Percentiles rank a stretch among this genome's conserved stretches.
phyloP scores from a whole-genome alignment of 2,888 invertebrate species.

The Scaptomyza tumidula region DNA sequence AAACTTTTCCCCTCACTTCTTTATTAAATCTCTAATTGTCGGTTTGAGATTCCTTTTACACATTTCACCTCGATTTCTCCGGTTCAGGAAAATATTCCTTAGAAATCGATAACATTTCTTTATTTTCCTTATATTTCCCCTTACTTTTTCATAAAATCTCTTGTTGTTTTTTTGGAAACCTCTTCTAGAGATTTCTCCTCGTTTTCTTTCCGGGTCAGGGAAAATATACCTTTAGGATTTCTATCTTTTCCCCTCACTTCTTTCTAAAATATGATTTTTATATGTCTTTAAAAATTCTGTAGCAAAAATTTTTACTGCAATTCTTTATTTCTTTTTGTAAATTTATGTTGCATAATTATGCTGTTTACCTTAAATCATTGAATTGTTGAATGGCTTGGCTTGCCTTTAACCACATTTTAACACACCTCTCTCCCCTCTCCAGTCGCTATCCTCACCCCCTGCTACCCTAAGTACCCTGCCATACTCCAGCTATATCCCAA shows the following conservation, averaged over 20 bases:
- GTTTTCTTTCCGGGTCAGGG: too few relatives aligned
- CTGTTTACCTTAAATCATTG: constrained; percentile 55
- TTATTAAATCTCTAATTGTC: neutral
- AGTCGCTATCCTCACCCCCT: neutral
- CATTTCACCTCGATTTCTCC: too few relatives aligned
- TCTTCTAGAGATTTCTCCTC: too few relatives aligned
- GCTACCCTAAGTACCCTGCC: neutral
- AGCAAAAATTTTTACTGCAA: constrained; percentile 12
- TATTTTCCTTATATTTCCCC: too few relatives aligned
- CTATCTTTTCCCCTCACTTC: neutral
- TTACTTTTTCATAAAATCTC: too few relatives aligned
- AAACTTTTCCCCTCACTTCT: too few relatives aligned
- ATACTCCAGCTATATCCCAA: constrained; percentile 32
- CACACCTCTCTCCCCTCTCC: neutral
- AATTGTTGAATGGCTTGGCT: constrained; percentile 37
- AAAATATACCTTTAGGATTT: too few relatives aligned
- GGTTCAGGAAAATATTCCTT: too few relatives aligned
- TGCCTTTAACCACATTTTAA: constrained; percentile 50
- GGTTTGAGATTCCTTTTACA: too few relatives aligned
- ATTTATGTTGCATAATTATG: constrained; percentile 47
- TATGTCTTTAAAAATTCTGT: neutral
- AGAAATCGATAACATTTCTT: too few relatives aligned
- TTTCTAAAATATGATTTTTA: too few relatives aligned
- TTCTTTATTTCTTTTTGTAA: constrained; percentile 2
- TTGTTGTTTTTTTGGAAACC: too few relatives aligned